Conservation (phyloP, 1,140 invertebrate species). For the Ostrea denselamellosa region DNA sequence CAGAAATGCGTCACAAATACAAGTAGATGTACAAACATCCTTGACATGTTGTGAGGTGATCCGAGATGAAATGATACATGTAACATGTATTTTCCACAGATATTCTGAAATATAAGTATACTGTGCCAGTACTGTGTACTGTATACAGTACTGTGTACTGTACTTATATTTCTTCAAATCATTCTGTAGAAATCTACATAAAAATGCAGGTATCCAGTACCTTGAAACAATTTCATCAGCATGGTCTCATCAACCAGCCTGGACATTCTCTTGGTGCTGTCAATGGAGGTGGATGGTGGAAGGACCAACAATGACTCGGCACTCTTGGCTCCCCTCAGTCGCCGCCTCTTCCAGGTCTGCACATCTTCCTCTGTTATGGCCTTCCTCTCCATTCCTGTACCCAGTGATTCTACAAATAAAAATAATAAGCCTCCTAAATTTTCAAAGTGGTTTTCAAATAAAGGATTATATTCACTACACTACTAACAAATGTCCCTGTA, state of each 20-base stretch:
- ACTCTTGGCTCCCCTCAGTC: constrained; percentile 74
- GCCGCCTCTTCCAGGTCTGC: constrained; percentile 70
- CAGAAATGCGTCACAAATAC: no score
- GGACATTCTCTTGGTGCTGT: constrained; percentile 57
- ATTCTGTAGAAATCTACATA: background rate
- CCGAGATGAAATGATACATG: no score
- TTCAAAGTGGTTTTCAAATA: no score
- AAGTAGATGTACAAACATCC: no score
- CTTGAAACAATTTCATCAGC: constrained; percentile 54
- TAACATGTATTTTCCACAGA: no score
- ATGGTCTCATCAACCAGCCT: constrained; percentile 53
- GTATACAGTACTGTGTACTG: no score
- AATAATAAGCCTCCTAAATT: background rate
- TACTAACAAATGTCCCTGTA: no score
- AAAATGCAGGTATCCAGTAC: constrained; percentile 39
- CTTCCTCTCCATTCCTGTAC: constrained; percentile 61
- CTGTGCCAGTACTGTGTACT: no score
- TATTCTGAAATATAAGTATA: no score
- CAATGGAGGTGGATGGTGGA: constrained; percentile 52
- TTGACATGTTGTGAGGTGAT: no score
- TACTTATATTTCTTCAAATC: background rate
- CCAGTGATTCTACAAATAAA: constrained; percentile 48
- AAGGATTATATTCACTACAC: no score
- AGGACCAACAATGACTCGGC: constrained; percentile 73
- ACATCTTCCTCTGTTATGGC: constrained; percentile 76